Base-by-base conservation (phyloP, 2,113 vertebrate genomes). In the Tragelaphus scriptus region DNA sequence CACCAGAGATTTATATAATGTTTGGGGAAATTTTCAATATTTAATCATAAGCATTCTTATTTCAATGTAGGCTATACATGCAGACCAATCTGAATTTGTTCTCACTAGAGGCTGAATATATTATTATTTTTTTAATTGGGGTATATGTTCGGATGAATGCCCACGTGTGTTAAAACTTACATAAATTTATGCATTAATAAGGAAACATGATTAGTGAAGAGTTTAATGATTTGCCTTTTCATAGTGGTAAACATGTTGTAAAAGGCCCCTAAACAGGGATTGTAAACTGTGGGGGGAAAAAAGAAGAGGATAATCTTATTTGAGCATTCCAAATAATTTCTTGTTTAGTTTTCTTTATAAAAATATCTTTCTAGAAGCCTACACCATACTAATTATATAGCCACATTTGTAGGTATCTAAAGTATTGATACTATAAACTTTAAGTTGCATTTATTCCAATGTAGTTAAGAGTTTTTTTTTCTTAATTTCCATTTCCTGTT, bases 1-100 rank as follows among this genome's bases (percentile, higher is more conserved):
- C 95, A 97, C 93, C 77, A 93, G 97, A 98, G 95, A 97, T n/a
- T 96, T 97, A 87, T 77, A 28, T 90, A 96, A 94, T 28, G 85
- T 96, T 98, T 96, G 96, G 91, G 95, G 86, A 97, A 98, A 82
- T 97, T 94, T 97, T 98, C 71, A 98, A 98, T 98, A 97, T 97
- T 98, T 98, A 96, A 98, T 98, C 96, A 97, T 95, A 97, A 97
- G 95, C 84, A 92, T 88, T 96, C 68, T 92, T 92, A 98, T 87
- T 96, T 56, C 63, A 96, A 2, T 90, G 84, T 97, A 92, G 63
- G 56, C 80, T 90, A 26, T 89, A 61, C 13, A 61, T 90, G 75
- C 12, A 82, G 40, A 8, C 53, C 80, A 88, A 12, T 81, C 68
- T 94, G 30, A 94, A 94, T 7, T 88, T 82, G 81, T 6, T 90